Percentiles rank a stretch among this genome's conserved stretches.
Evolutionary conservation across 1,140 invertebrate species (phyloP).

Genomic region (Bombus balteatus): DNA sequence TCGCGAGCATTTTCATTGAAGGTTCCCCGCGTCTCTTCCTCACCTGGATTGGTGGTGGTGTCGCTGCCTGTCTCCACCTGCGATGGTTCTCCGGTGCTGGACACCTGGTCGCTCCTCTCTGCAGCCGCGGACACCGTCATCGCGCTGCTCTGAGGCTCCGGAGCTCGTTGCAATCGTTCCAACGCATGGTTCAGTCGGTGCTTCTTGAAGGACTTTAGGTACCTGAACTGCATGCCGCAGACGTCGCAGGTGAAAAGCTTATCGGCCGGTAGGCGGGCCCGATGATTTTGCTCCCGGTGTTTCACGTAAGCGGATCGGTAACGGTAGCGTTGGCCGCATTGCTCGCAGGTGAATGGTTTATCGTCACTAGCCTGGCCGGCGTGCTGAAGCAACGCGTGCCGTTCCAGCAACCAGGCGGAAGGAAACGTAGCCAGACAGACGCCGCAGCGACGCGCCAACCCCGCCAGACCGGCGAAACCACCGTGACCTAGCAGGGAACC

Average conservation of each 20-base stretch:
- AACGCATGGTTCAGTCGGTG: slow-evolving; percentile 93
- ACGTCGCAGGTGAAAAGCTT: slow-evolving; percentile 95
- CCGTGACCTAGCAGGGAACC: slow-evolving; percentile 81
- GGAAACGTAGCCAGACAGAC: slow-evolving; percentile 92
- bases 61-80: slow-evolving; percentile 81
- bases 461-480: slow-evolving; percentile 78
- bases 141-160: slow-evolving; percentile 79
- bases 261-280: slow-evolving; percentile 91
- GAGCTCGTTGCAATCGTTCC: slow-evolving; percentile 86
- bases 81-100: slow-evolving; percentile 88
- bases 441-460: slow-evolving; percentile 86
- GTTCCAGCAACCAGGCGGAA: slow-evolving; percentile 90
- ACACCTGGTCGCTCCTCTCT: slow-evolving; percentile 86
- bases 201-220: slow-evolving; percentile 94
- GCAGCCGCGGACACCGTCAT: slow-evolving; percentile 68
- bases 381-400: slow-evolving; percentile 91
- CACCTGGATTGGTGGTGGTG: slow-evolving; percentile 70
- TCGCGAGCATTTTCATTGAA: slow-evolving; percentile 65
- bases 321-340: slow-evolving; percentile 94
- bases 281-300: slow-evolving; percentile 94
- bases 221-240: slow-evolving; percentile 93
- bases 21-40: slow-evolving; percentile 68
- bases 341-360: slow-evolving; percentile 95
- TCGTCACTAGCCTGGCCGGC: slow-evolving; percentile 87
- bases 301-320: slow-evolving; percentile 94